Percentiles rank a stretch among this genome's conserved stretches.
Conservation (phyloP, 1,140 invertebrate genomes). For the Drosophila baimaii region DNA sequence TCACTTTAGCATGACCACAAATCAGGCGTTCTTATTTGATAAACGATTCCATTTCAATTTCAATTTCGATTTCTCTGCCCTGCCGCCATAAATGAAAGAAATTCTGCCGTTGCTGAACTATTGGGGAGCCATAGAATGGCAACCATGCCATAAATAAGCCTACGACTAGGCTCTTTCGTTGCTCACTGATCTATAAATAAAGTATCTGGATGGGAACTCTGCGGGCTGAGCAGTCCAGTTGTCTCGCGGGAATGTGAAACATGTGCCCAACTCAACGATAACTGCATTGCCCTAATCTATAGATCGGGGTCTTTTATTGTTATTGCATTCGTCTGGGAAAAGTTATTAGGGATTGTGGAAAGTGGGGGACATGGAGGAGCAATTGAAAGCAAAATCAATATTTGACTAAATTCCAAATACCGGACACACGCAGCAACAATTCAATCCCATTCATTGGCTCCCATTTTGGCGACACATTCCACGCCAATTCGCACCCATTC, state of each 20-base stretch:
- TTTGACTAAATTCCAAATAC: constrained; percentile 4
- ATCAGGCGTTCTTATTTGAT: constrained; percentile 32
- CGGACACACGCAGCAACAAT: constrained; percentile 24
- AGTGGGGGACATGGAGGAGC: background rate
- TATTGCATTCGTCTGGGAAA: constrained; percentile 33
- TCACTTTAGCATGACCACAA: constrained; percentile 15
- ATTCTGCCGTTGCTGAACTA: constrained; percentile 30
- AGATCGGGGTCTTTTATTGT: constrained; percentile 30
- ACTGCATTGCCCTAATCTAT: constrained; percentile 30
- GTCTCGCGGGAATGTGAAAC: constrained; percentile 36
- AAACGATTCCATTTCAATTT: constrained; percentile 13
- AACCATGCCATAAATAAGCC: constrained; percentile 41
- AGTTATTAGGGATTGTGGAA: constrained; percentile 1
- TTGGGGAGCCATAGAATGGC: constrained; percentile 6
- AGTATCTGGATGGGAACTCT: constrained; percentile 10
- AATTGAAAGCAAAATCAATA: constrained; percentile 20
- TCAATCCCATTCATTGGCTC: constrained; percentile 26
- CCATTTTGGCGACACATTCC: constrained; percentile 30
- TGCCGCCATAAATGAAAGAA: constrained; percentile 10
- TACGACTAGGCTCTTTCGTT: constrained; percentile 23
- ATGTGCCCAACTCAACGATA: constrained; percentile 45
- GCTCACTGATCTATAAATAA: constrained; percentile 42
- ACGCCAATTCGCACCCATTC: constrained; percentile 18
- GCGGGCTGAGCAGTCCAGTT: constrained; percentile 15
- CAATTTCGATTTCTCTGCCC: constrained; percentile 15